Percentiles rank a stretch among this genome's conserved stretches.
These are phyloP conservation scores for Tachysurus fulvidraco DNA, from an alignment of 2,113 vertebrate species.

Conservation along the genomic window DNA sequence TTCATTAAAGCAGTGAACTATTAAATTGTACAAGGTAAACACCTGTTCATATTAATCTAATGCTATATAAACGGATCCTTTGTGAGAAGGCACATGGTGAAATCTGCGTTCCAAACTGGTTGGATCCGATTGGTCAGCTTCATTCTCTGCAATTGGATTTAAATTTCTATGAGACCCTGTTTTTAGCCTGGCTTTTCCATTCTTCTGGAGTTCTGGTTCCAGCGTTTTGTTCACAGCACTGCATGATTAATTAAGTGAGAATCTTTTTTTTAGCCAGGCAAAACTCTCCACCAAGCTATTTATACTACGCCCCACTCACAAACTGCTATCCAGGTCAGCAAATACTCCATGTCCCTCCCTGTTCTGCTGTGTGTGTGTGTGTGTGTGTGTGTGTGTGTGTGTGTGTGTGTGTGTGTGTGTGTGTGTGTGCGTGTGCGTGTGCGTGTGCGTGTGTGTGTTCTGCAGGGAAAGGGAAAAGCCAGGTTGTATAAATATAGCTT, in stretches of 20 bases:
- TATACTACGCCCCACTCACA: constrained; percentile 44
- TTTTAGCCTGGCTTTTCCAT: constrained; percentile 1
- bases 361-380: constrained; percentile 23
- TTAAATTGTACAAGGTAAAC: constrained; percentile 7
- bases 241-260: constrained; percentile 53
- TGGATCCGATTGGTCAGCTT: background rate
- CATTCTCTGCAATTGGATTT: no score
- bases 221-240: constrained; percentile 17
- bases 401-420: constrained; percentile 39
- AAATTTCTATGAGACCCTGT: background rate
- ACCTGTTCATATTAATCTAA: background rate
- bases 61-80: background rate
- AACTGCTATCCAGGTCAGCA: constrained; percentile 55
- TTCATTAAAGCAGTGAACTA: constrained; percentile 12
- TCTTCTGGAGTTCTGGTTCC: constrained; percentile 12
- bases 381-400: constrained; percentile 40
- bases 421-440: constrained; percentile 36
- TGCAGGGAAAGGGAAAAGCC: constrained; percentile 43
- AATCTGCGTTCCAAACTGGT: background rate
- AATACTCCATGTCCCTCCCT: constrained; percentile 49
- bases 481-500: constrained; percentile 47
- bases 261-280: constrained; percentile 44
- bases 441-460: constrained; percentile 27
- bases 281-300: constrained; percentile 50
- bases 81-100: background rate